Conservation (phyloP, 2,797 vertebrate genomes). For the Pangasius mekongensis region DNA sequence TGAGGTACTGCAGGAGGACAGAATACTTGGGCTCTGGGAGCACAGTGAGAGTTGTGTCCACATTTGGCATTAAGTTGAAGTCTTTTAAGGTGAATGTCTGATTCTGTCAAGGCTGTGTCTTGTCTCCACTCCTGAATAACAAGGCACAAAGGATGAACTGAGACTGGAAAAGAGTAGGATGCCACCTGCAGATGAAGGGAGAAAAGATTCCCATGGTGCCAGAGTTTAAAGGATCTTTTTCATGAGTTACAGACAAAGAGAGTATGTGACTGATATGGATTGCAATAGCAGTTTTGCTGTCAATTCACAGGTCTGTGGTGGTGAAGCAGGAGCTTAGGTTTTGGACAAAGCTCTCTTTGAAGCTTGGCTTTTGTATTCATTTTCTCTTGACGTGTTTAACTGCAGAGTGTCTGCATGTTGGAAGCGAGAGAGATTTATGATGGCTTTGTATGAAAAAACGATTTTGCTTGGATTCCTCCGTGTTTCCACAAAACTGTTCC, state of each 20-base stretch:
- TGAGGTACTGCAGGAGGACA: not conserved
- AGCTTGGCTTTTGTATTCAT: not conserved
- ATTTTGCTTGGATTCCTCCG: not conserved
- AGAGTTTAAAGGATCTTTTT: not conserved
- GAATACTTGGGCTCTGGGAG: not conserved
- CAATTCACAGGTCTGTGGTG: not conserved
- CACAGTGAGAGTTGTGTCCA: not conserved
- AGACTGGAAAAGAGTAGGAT: not conserved
- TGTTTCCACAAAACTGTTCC: not conserved
- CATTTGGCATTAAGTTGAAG: not conserved
- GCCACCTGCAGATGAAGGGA: conserved; percentile 9
- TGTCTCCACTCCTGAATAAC: not conserved
- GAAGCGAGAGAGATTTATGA: not conserved
- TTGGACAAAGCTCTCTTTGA: not conserved
- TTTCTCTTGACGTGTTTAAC: not conserved
- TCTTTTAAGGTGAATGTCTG: not conserved
- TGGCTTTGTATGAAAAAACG: too few relatives aligned
- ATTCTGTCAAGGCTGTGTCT: not conserved
- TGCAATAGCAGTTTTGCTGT: not conserved
- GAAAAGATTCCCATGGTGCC: not conserved
- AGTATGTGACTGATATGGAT: not conserved
- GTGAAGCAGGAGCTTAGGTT: not conserved
- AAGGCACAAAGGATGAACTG: not conserved
- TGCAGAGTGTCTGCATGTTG: not conserved
- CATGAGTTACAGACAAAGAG: not conserved